Base-by-base conservation (phyloP, 2,797 vertebrate species). In the Melanotaenia trifasciata region DNA sequence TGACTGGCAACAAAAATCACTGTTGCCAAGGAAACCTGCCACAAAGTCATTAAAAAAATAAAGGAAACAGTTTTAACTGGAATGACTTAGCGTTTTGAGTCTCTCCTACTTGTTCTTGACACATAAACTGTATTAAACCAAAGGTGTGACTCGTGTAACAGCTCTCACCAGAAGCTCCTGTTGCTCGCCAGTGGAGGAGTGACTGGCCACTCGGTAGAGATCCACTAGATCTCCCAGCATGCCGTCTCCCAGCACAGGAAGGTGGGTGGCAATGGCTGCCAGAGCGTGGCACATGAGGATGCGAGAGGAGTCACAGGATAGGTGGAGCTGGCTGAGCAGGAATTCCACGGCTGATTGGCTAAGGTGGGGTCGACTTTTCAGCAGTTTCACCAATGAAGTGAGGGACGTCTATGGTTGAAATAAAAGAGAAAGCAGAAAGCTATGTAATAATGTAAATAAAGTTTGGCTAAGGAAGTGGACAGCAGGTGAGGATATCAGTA, bases 1-100 rank as follows among this genome's bases (percentile, higher is more conserved):
- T 98, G 98, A 91, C 97, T 98, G 0, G 97, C 97, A 43, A 99
- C 98, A 85, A 99, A 99, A 90, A 99, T 97, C 87, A 99, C 98
- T 1, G 98, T 99, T 56, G 98, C 98, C 91, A 99, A 91, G 74
- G 97, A 97, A 76, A 99, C 98, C 98, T 99, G 87, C 26, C 0
- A 5, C 20, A 74, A 70, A 10, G 45, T 22, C 20, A 50, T 47
- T 30, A 61, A 32, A 81, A 33, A 28, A 11, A 56, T 14, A 14
- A 43, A 28, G 28, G 28, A 28, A 43, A 43, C 40, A 5, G 14
- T 43, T 43, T 43, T 43, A 43, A 14, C 40, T 16, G 40, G 13
- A 16, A 43, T 43, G 14, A 43, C 40, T 4, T 13, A 8, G 32
- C 57, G 45, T 20, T 45, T 45, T 18, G 16, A 45, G 14, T 45